phyloP scores from a whole-genome alignment of 1,140 invertebrate species.

The Propsilocerus akamusi region DNA sequence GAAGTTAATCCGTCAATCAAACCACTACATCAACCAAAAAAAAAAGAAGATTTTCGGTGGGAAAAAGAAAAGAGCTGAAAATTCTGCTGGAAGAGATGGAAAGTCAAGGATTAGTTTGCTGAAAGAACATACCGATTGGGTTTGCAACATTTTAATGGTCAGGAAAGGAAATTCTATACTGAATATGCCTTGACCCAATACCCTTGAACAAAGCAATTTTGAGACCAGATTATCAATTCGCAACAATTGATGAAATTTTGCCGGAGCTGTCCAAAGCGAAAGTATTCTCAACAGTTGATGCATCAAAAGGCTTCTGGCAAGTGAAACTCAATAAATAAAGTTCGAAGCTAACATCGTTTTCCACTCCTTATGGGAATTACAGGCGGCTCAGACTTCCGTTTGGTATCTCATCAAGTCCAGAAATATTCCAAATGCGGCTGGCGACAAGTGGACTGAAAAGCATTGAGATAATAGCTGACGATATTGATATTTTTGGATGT shows the following conservation, averaged over 20 bases:
- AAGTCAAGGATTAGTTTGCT: slow-evolving; percentile 11
- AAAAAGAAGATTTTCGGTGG: slow-evolving; percentile 15
- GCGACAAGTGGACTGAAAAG: slow-evolving; percentile 9
- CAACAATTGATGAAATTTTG: slow-evolving; percentile 14
- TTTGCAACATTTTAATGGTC: slow-evolving; percentile 16
- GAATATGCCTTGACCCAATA: slow-evolving; percentile 22
- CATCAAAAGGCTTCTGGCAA: slow-evolving; percentile 22
- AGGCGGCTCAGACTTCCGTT: slow-evolving; percentile 15
- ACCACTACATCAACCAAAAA: slow-evolving; percentile 12
- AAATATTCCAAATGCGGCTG: slow-evolving; percentile 12
- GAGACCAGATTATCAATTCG: slow-evolving; percentile 14
- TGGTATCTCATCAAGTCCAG: slow-evolving; percentile 13
- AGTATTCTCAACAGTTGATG: slow-evolving; percentile 20
- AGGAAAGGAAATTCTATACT: slow-evolving; percentile 15
- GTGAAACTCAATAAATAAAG: slow-evolving; percentile 17
- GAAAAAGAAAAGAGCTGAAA: slow-evolving; percentile 14
- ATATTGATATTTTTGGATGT: slow-evolving; percentile 17
- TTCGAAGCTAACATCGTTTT: slow-evolving; percentile 13
- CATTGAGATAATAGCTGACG: slow-evolving; percentile 13
- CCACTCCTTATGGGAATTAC: slow-evolving; percentile 18
- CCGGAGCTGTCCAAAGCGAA: slow-evolving; percentile 4
- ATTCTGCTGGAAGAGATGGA: slow-evolving; percentile 14
- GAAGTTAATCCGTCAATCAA: slow-evolving; percentile 11
- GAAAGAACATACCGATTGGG: slow-evolving; percentile 18
- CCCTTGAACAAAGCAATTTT: slow-evolving; percentile 22